Conservation (phyloP, 2,888 invertebrate species). For the Eilema griseolum region DNA sequence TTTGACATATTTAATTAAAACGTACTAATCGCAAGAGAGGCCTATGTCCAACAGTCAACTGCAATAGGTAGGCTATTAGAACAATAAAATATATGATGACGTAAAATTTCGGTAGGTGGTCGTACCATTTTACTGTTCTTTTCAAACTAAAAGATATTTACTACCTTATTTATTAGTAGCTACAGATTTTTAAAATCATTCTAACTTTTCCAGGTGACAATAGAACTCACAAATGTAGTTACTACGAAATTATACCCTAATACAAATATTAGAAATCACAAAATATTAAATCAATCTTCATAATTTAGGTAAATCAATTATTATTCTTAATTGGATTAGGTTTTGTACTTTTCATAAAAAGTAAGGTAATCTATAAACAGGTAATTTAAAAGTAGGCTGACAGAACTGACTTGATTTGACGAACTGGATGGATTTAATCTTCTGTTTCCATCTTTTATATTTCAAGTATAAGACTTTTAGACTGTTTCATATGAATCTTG, state of each 20-base stretch:
- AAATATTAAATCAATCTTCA: background rate
- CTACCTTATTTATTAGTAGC: too few relatives aligned
- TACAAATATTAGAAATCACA: background rate
- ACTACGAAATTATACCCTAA: background rate
- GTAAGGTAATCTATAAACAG: background rate
- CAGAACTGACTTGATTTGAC: background rate
- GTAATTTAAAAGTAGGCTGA: constrained; percentile 2
- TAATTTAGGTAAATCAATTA: background rate
- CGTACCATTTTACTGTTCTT: background rate
- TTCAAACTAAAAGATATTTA: background rate
- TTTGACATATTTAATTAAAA: too few relatives aligned
- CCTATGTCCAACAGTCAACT: too few relatives aligned
- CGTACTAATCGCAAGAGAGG: too few relatives aligned
- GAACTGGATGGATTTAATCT: background rate
- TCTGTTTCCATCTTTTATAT: background rate
- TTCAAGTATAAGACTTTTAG: background rate
- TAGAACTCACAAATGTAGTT: background rate
- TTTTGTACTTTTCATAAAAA: background rate
- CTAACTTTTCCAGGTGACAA: background rate
- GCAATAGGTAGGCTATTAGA: too few relatives aligned
- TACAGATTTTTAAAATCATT: background rate
- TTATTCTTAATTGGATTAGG: background rate
- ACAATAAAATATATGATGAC: too few relatives aligned
- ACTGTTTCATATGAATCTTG: background rate
- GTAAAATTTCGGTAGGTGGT: too few relatives aligned